Evolutionary conservation across 2,113 vertebrate species (phyloP).

Genomic region (Platichthys flesus): DNA sequence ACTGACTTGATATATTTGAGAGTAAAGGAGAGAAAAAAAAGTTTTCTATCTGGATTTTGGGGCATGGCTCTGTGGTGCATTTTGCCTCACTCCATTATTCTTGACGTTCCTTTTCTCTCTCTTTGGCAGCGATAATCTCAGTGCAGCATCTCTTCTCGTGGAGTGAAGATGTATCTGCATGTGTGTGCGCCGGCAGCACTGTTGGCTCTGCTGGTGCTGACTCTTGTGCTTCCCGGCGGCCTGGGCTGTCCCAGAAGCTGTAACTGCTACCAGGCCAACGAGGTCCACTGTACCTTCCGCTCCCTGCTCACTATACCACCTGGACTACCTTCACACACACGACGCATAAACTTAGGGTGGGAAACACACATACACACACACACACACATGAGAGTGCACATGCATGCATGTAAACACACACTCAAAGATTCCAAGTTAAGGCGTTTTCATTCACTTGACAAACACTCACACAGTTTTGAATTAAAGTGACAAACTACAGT

Average conservation of each 20-base stretch:
- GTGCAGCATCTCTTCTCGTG: slow-evolving; percentile 8
- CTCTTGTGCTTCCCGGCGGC: slow-evolving; percentile 28
- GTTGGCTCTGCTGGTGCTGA: slow-evolving; percentile 79
- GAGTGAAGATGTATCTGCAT: slow-evolving; percentile 26
- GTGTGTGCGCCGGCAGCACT: slow-evolving; percentile 66
- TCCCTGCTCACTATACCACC: slow-evolving; percentile 86
- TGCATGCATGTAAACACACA: background rate
- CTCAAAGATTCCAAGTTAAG: background rate
- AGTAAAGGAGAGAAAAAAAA: no score
- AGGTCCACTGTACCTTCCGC: slow-evolving; percentile 97
- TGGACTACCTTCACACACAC: slow-evolving; percentile 83
- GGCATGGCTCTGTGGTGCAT: background rate
- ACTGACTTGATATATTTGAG: background rate
- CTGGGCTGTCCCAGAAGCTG: slow-evolving; percentile 88
- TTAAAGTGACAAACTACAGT: background rate
- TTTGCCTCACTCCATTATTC: slow-evolving; percentile 25
- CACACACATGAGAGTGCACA: background rate
- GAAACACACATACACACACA: background rate
- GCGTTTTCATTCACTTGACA: background rate
- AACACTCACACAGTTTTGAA: background rate
- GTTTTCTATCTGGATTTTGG: background rate
- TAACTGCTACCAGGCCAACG: slow-evolving; percentile 90
- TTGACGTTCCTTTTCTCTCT: slow-evolving; percentile 17
- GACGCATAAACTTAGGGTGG: slow-evolving; percentile 94
- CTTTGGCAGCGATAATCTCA: slow-evolving; percentile 38